These are phyloP conservation scores for Scaptomyza parva DNA, from an alignment of 2,888 invertebrate genomes.

Conservation along the genomic window DNA sequence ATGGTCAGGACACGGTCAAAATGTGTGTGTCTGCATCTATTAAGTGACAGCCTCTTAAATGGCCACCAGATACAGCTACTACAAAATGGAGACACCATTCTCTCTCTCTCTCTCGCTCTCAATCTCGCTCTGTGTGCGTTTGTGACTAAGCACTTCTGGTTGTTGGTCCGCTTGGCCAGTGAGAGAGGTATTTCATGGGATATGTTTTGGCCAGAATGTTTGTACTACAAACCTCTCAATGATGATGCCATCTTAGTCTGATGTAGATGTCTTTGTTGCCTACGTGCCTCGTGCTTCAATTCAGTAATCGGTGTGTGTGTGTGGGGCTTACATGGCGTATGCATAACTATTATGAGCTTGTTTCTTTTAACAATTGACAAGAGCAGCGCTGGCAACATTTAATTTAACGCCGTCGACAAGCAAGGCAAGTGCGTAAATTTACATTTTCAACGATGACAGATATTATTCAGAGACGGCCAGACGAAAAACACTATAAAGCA, in stretches of 20 bases:
- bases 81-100: constrained; percentile 42
- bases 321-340: constrained; percentile 53
- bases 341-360: constrained; percentile 62
- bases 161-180: constrained; percentile 26
- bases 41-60: constrained; percentile 30
- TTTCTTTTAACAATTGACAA: constrained; percentile 53
- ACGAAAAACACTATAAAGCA: constrained; percentile 15
- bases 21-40: constrained; percentile 42
- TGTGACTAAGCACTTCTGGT: constrained; percentile 24
- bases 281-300: constrained; percentile 15
- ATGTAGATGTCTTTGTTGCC: constrained; percentile 21
- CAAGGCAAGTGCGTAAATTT: constrained; percentile 36
- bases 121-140: background rate
- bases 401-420: constrained; percentile 37
- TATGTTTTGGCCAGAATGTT: constrained; percentile 42
- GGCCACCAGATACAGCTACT: constrained; percentile 44
- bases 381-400: constrained; percentile 21
- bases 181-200: constrained; percentile 49
- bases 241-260: constrained; percentile 24
- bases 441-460: constrained; percentile 10
- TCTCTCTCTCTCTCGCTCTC: too few species aligned
- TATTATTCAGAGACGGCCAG: background rate
- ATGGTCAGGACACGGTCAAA: constrained; percentile 21
- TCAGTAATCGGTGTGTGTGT: background rate
- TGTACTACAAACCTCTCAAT: constrained; percentile 28